phyloP scores from a whole-genome alignment of 2,113 vertebrate species.

The Microcebus griseorufus region DNA sequence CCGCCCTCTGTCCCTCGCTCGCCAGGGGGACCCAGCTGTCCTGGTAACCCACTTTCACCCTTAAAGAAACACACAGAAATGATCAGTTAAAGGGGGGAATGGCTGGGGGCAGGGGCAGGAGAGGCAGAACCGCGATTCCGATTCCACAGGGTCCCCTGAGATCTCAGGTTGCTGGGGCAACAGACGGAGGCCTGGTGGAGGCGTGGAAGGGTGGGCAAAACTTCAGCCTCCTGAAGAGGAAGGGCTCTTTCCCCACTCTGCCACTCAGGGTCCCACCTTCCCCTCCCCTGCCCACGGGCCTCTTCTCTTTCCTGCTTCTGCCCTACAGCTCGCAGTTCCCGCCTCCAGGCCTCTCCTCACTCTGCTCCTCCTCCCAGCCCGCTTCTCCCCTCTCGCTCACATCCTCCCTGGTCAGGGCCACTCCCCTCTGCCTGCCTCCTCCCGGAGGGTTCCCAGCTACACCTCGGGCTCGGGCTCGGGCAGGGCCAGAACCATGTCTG shows the following conservation, averaged over 20 bases:
- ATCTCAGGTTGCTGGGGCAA: background rate
- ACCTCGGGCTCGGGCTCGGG: background rate
- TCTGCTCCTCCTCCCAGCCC: background rate
- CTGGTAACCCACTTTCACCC: conserved; percentile 95
- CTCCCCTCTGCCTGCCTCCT: background rate
- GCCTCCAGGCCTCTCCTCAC: rapidly evolving
- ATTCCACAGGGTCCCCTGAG: background rate
- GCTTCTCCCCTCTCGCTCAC: background rate
- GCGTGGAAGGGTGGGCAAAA: background rate
- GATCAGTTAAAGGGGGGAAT: background rate
- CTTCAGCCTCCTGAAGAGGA: background rate
- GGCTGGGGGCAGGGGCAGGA: background rate
- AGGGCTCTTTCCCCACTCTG: background rate
- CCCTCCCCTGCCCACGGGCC: too few species aligned
- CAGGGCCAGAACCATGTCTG: background rate
- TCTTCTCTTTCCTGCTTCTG: background rate
- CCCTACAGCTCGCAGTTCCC: background rate
- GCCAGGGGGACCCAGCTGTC: conserved; percentile 91
- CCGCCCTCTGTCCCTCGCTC: conserved; percentile 93
- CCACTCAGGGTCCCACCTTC: background rate
- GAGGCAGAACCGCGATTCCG: background rate
- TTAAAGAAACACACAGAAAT: conserved; percentile 75
- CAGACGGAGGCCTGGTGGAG: rapidly evolving
- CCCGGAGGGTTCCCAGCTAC: background rate
- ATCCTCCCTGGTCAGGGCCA: background rate